Conservation (phyloP, 2,113 vertebrate species). For the Amphiprion percula region DNA sequence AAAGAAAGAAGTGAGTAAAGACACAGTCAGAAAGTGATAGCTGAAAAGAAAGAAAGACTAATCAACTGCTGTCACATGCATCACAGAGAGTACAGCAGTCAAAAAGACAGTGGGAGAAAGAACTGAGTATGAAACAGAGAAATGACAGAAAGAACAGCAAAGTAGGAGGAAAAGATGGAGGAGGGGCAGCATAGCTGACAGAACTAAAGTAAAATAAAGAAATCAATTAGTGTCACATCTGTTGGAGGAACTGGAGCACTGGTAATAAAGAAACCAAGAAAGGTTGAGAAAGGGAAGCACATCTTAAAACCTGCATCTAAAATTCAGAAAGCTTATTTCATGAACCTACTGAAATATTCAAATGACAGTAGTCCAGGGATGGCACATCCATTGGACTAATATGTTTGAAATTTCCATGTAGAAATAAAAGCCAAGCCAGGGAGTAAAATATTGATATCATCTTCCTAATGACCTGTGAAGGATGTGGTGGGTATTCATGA, state of each 20-base stretch:
- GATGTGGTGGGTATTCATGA: constrained; percentile 21
- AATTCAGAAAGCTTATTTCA: constrained; percentile 57
- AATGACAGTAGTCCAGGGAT: constrained; percentile 38
- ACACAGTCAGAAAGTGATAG: constrained; percentile 7
- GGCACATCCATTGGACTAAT: constrained; percentile 60
- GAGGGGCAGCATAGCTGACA: constrained; percentile 28
- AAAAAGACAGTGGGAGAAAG: background rate
- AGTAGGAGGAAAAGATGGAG: constrained; percentile 16
- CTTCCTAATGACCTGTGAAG: constrained; percentile 57
- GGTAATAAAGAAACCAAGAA: constrained; percentile 34
- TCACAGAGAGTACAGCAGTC: constrained; percentile 4
- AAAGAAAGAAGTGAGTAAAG: constrained; percentile 34
- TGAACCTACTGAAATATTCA: constrained; percentile 68
- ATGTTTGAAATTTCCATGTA: constrained; percentile 69
- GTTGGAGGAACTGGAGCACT: constrained; percentile 23
- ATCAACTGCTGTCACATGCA: constrained; percentile 34
- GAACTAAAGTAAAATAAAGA: constrained; percentile 54
- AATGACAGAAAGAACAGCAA: constrained; percentile 7
- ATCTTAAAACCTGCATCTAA: constrained; percentile 52
- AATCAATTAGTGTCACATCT: constrained; percentile 58
- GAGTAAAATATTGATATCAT: constrained; percentile 67
- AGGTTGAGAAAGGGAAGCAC: constrained; percentile 23
- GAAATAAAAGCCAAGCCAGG: constrained; percentile 62
- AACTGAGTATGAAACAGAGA: constrained; percentile 3
- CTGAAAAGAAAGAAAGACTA: constrained; percentile 26